Percentiles rank a stretch among this genome's conserved stretches.
Evolutionary conservation across 2,113 vertebrate genomes (phyloP).

Genomic region (Sapayoa aenigma): DNA sequence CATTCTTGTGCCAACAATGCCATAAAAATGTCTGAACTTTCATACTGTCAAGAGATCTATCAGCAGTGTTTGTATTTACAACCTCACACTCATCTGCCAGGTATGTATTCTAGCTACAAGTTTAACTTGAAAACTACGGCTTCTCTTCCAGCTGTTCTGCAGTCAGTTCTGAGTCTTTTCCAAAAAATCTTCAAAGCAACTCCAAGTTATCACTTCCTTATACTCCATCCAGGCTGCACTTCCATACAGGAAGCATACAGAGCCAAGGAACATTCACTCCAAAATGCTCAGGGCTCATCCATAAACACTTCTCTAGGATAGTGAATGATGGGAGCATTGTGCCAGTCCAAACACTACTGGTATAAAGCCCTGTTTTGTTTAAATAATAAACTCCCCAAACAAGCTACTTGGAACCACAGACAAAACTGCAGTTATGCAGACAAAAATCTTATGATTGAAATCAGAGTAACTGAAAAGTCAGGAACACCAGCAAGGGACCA

Average conservation of each 20-base stretch:
- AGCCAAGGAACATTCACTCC: neutral
- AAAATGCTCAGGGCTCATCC: neutral
- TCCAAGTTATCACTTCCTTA: neutral
- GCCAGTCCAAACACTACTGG: neutral
- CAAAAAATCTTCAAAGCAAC: neutral
- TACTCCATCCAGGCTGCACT: neutral
- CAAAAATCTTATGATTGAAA: accelerated
- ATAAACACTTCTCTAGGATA: neutral
- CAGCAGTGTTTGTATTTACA: neutral
- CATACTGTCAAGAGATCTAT: neutral
- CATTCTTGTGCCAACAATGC: neutral
- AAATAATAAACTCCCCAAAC: neutral
- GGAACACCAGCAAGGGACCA: neutral
- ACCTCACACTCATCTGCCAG: neutral
- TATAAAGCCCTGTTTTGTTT: neutral
- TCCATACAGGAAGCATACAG: neutral
- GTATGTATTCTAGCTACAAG: neutral
- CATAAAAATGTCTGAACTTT: neutral
- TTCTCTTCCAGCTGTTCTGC: neutral
- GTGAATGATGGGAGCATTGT: neutral
- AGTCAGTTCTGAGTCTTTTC: neutral
- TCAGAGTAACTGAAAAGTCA: neutral
- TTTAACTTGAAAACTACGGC: neutral
- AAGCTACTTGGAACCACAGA: neutral
- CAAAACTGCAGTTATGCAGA: neutral